phyloP scores from a whole-genome alignment of 1,140 invertebrate genomes.

The Trichomalopsis sarcophagae region DNA sequence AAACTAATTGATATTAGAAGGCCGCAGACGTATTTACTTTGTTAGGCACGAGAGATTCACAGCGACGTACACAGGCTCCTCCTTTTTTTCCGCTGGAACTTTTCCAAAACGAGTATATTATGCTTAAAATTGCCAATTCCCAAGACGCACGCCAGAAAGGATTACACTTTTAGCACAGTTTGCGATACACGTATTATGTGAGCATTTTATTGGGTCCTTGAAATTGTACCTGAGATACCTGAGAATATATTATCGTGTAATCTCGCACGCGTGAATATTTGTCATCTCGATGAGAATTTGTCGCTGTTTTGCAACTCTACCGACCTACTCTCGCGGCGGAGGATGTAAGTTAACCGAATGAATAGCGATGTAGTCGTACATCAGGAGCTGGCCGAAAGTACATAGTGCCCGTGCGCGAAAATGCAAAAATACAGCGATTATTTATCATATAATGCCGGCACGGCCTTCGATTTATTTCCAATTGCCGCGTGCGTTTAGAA shows the following conservation, averaged over 20 bases:
- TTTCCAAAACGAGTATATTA: constrained; percentile 27
- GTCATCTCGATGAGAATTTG: not conserved
- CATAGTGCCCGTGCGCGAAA: no score
- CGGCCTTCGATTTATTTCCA: not conserved
- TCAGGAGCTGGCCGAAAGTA: no score
- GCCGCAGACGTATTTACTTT: not conserved
- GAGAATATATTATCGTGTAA: not conserved
- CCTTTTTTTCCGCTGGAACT: not conserved
- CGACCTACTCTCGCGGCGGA: not conserved
- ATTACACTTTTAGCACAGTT: constrained; percentile 24
- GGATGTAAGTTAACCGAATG: not conserved
- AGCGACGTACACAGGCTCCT: not conserved
- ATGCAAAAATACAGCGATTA: no score
- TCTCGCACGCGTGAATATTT: no score
- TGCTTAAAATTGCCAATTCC: constrained; percentile 21
- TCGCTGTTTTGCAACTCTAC: not conserved
- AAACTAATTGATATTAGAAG: not conserved
- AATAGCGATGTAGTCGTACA: not conserved
- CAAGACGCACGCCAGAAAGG: constrained; percentile 20
- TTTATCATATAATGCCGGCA: no score
- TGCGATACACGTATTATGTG: not conserved
- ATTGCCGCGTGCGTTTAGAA: not conserved
- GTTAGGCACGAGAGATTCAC: not conserved
- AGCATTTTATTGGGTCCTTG: constrained; percentile 5
- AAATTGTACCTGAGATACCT: not conserved